Conservation (phyloP, 2,888 invertebrate genomes). For the Xestia c-nigrum region DNA sequence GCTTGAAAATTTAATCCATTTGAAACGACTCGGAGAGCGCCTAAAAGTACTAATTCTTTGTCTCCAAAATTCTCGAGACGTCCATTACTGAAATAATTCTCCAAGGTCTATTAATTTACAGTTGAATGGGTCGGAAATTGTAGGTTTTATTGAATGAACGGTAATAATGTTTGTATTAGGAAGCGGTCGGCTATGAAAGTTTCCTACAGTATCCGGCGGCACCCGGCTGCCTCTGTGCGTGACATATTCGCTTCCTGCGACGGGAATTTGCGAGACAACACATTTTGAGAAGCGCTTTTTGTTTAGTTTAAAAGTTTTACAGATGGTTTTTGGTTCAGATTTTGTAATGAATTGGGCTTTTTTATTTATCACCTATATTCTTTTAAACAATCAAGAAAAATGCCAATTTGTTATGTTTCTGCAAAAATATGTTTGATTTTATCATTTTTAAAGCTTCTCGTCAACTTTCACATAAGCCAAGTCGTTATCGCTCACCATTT, state of each 20-base stretch:
- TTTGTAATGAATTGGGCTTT: background rate
- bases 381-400: background rate
- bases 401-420: background rate
- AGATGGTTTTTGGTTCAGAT: background rate
- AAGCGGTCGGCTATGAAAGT: conserved; percentile 58
- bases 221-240: conserved; percentile 39
- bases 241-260: conserved; percentile 69
- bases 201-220: conserved; percentile 69
- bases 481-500: too few species aligned
- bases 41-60: conserved; percentile 17
- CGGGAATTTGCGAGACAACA: conserved; percentile 45
- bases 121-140: conserved; percentile 44
- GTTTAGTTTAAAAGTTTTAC: conserved; percentile 5
- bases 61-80: background rate
- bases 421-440: background rate
- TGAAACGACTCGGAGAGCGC: background rate
- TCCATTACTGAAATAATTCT: conserved; percentile 26
- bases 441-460: background rate
- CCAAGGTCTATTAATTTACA: conserved; percentile 25
- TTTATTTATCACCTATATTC: background rate
- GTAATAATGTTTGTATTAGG: conserved; percentile 43
- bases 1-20: background rate
- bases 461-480: too few species aligned
- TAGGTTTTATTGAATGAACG: conserved; percentile 42
- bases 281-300: conserved; percentile 12